These are phyloP conservation scores for Equus quagga DNA, from an alignment of 2,113 vertebrate genomes.

Conservation along the genomic window DNA sequence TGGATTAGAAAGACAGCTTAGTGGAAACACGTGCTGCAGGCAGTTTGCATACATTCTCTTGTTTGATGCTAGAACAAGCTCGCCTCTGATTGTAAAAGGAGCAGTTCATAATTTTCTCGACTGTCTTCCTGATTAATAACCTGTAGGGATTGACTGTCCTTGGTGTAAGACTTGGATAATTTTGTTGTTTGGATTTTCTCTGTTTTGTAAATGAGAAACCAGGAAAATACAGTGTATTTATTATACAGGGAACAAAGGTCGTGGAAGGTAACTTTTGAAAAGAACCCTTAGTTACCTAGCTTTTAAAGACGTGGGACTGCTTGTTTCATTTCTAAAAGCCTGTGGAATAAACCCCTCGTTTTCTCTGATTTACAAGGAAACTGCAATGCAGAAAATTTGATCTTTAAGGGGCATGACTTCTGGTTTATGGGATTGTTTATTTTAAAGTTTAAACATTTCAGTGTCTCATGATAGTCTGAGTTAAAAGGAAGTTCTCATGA, in stretches of 20 bases:
- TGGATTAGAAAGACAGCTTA: slow-evolving; percentile 10
- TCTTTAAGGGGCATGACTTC: slow-evolving; percentile 17
- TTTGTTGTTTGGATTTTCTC: slow-evolving; percentile 53
- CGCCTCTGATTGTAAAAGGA: background rate
- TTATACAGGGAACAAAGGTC: slow-evolving; percentile 57
- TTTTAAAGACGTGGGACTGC: background rate
- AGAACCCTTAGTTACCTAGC: background rate
- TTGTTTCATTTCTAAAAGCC: slow-evolving; percentile 47
- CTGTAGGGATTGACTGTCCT: background rate
- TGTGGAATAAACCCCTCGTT: slow-evolving; percentile 51
- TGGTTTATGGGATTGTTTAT: slow-evolving; percentile 54
- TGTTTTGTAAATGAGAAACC: slow-evolving; percentile 61
- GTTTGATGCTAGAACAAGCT: background rate
- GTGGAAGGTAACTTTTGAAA: slow-evolving; percentile 45
- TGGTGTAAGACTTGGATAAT: background rate
- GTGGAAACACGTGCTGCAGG: background rate
- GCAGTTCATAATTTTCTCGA: background rate
- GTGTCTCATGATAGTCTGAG: slow-evolving; percentile 43
- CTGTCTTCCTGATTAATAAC: background rate
- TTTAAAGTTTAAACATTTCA: slow-evolving; percentile 65
- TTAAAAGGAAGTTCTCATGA: slow-evolving; percentile 56
- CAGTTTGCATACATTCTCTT: background rate
- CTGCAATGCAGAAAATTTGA: slow-evolving; percentile 65
- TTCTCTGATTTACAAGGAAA: slow-evolving; percentile 56
- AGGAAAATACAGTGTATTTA: slow-evolving; percentile 33